These are phyloP conservation scores for Clarias fuscus DNA, from an alignment of 2,797 vertebrate species.

Conservation along the genomic window DNA sequence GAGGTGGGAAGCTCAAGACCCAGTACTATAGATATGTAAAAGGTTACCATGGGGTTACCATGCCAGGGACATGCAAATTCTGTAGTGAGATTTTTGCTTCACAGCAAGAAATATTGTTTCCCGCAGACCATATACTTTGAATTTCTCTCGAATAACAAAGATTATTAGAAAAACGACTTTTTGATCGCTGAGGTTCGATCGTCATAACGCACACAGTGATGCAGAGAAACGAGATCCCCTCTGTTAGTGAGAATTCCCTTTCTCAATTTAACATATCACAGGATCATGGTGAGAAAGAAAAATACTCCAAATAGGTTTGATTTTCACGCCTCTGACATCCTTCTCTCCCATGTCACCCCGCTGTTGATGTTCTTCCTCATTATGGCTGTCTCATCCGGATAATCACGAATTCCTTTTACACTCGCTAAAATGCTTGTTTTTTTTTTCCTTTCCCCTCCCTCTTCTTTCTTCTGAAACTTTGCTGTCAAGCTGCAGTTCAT, in stretches of 20 bases:
- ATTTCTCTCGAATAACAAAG: not conserved
- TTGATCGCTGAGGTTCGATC: not conserved
- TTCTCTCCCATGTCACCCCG: not conserved
- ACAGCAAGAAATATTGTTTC: not conserved
- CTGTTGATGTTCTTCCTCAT: conserved; percentile 59
- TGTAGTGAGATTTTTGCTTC: not conserved
- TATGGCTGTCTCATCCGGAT: conserved; percentile 72
- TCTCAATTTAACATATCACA: not conserved
- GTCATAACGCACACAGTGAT: not conserved
- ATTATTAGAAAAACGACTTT: not conserved
- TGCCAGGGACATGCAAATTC: not conserved
- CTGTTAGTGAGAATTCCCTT: not conserved
- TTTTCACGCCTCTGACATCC: not conserved
- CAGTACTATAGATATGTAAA: not conserved
- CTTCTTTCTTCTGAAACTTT: conserved; percentile 71
- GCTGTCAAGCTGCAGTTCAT: conserved; percentile 78
- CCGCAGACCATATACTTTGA: not conserved
- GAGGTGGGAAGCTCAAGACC: no score
- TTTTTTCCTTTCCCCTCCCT: conserved; percentile 8
- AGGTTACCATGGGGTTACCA: not conserved
- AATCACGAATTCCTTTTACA: conserved; percentile 70
- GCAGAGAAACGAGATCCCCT: not conserved
- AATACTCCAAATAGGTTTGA: not conserved
- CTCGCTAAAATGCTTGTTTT: conserved; percentile 35
- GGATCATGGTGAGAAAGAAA: not conserved